Conservation (phyloP, 1,140 invertebrate species). For the Brachystomella parvula region DNA sequence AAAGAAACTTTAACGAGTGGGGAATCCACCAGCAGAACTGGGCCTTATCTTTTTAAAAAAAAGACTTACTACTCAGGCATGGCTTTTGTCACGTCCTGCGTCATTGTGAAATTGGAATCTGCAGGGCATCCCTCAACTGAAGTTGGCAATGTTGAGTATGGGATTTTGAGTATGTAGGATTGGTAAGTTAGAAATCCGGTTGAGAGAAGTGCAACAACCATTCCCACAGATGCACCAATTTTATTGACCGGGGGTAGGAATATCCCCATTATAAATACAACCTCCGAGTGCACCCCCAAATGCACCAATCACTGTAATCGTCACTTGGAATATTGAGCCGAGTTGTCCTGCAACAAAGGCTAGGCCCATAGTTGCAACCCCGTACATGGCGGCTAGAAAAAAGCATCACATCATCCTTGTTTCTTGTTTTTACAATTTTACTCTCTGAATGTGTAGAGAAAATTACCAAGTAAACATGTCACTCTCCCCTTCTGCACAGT, state of each 20-base stretch:
- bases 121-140: not conserved
- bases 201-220: not conserved
- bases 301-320: slow-evolving; percentile 26
- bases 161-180: slow-evolving; percentile 5
- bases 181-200: not conserved
- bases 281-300: slow-evolving; percentile 26
- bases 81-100: not conserved
- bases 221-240: slow-evolving; percentile 1
- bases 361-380: slow-evolving; percentile 26
- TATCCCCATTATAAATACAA: slow-evolving; percentile 26
- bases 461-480: slow-evolving; percentile 39
- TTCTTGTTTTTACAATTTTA: not conserved
- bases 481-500: slow-evolving; percentile 40
- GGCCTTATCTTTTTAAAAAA: not conserved
- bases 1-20: too few species aligned
- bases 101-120: not conserved
- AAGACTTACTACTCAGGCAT: slow-evolving; percentile 8
- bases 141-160: slow-evolving; percentile 7
- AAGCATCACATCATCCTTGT: slow-evolving; percentile 15
- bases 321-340: slow-evolving; percentile 27
- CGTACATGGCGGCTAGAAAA: slow-evolving; percentile 24
- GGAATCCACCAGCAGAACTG: too few species aligned
- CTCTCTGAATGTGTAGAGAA: not conserved
- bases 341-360: slow-evolving; percentile 32
- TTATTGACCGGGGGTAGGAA: slow-evolving; percentile 29